Evolutionary conservation across 2,113 vertebrate species (phyloP).

Genomic region (Copsychus sechellarum): DNA sequence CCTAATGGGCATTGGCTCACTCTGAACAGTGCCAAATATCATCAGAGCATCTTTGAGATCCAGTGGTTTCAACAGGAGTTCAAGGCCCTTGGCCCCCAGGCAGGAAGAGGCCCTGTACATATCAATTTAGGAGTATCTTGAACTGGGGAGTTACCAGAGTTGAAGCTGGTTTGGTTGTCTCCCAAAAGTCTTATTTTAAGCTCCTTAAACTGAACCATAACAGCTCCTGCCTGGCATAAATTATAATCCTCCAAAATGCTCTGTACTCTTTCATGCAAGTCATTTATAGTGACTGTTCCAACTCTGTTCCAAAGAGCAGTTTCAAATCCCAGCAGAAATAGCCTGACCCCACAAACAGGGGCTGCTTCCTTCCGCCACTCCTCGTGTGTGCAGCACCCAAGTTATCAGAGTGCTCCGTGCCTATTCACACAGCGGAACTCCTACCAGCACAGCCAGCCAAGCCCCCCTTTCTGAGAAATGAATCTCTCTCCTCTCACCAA

Average conservation of each 20-base stretch:
- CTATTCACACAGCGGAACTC: background rate
- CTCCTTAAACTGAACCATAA: slow-evolving; percentile 11
- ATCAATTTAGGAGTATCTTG: background rate
- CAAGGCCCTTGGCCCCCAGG: background rate
- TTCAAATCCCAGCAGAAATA: slow-evolving; percentile 35
- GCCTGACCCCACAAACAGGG: background rate
- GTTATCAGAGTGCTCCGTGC: background rate
- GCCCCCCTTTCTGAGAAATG: background rate
- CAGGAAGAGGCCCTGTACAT: background rate
- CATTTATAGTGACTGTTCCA: slow-evolving; percentile 39
- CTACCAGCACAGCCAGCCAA: background rate
- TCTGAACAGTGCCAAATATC: background rate
- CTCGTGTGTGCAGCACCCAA: background rate
- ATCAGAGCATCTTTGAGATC: background rate
- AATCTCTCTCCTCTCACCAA: background rate
- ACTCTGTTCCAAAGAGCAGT: background rate
- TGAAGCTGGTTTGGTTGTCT: slow-evolving; percentile 42
- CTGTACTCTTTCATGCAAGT: background rate
- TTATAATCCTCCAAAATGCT: slow-evolving; percentile 46
- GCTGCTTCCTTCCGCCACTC: slow-evolving; percentile 24
- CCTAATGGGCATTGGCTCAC: background rate
- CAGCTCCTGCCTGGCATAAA: slow-evolving; percentile 42
- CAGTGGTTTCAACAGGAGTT: background rate
- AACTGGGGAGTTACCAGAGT: slow-evolving; percentile 14
- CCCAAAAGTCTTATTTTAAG: slow-evolving; percentile 51